phyloP scores from a whole-genome alignment of 1,140 invertebrate species.

The Linepithema humile region DNA sequence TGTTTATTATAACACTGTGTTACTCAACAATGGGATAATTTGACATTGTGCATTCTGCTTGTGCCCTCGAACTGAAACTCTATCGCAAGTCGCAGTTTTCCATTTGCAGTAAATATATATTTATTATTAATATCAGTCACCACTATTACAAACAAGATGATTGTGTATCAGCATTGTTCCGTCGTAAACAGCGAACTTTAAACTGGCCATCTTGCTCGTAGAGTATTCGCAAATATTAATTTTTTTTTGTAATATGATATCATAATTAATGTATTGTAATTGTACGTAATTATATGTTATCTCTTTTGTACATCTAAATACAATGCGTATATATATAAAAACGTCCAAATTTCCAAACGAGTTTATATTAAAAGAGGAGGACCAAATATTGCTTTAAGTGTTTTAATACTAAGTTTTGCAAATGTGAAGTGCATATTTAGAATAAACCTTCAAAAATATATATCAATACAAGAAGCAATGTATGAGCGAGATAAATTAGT shows the following conservation, averaged over 20 bases:
- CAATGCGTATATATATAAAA: conserved; percentile 66
- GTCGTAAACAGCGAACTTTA: neutral
- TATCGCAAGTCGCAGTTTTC: conserved; percentile 69
- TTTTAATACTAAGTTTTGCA: neutral
- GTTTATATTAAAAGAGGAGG: conserved; percentile 57
- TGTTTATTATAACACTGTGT: conserved; percentile 81
- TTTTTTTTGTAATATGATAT: conserved; percentile 62
- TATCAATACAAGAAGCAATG: conserved; percentile 13
- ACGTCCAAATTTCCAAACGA: conserved; percentile 63
- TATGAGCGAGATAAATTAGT: neutral
- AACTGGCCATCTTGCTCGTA: conserved; percentile 51
- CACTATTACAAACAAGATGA: conserved; percentile 57
- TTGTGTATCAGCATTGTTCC: conserved; percentile 13
- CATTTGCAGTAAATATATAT: conserved; percentile 57
- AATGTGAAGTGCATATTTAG: neutral
- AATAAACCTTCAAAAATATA: neutral
- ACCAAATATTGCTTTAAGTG: neutral
- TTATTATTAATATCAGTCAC: too few species aligned
- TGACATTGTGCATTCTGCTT: conserved; percentile 81
- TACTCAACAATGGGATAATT: conserved; percentile 77
- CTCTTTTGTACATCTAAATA: conserved; percentile 69
- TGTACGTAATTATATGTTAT: conserved; percentile 63
- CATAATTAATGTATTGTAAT: conserved; percentile 24
- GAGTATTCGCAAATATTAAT: conserved; percentile 43
- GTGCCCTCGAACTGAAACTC: conserved; percentile 77